These are phyloP conservation scores for Leptinotarsa haldemani DNA, from an alignment of 2,888 invertebrate species.

Conservation along the genomic window DNA sequence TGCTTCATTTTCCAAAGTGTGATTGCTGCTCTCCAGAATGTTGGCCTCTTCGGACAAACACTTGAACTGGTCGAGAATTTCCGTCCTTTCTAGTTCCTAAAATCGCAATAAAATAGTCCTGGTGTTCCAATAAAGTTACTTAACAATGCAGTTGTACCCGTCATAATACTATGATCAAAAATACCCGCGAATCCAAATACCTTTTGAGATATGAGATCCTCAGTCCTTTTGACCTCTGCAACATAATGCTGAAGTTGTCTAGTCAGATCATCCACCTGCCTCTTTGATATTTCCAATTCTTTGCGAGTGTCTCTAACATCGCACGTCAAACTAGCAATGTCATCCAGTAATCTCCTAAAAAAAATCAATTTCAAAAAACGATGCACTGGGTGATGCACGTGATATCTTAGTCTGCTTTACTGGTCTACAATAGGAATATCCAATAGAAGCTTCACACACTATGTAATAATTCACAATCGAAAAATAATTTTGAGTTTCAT, in stretches of 20 bases:
- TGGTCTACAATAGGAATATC: too few relatives aligned
- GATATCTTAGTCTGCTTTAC: too few relatives aligned
- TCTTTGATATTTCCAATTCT: constrained; percentile 76
- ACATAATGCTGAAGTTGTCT: constrained; percentile 85
- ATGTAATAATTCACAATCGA: too few relatives aligned
- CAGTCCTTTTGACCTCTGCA: constrained; percentile 81
- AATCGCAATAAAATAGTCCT: neutral
- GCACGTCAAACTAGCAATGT: constrained; percentile 73
- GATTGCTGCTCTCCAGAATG: constrained; percentile 81
- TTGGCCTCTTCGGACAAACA: constrained; percentile 82
- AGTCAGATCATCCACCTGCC: constrained; percentile 80
- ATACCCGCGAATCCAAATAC: constrained; percentile 57
- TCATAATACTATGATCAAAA: too few relatives aligned
- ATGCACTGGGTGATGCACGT: too few relatives aligned
- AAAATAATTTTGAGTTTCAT: too few relatives aligned
- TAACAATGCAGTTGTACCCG: too few relatives aligned
- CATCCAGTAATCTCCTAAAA: constrained; percentile 77
- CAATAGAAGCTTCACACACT: too few relatives aligned
- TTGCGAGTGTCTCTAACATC: constrained; percentile 73
- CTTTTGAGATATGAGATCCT: constrained; percentile 79
- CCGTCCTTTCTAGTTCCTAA: constrained; percentile 82
- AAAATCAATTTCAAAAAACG: too few relatives aligned
- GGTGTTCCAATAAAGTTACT: too few relatives aligned
- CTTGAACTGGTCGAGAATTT: constrained; percentile 84
- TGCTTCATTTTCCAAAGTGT: constrained; percentile 82